These are phyloP conservation scores for Proterorhinus semilunaris DNA, from an alignment of 2,113 vertebrate species.

Conservation along the genomic window DNA sequence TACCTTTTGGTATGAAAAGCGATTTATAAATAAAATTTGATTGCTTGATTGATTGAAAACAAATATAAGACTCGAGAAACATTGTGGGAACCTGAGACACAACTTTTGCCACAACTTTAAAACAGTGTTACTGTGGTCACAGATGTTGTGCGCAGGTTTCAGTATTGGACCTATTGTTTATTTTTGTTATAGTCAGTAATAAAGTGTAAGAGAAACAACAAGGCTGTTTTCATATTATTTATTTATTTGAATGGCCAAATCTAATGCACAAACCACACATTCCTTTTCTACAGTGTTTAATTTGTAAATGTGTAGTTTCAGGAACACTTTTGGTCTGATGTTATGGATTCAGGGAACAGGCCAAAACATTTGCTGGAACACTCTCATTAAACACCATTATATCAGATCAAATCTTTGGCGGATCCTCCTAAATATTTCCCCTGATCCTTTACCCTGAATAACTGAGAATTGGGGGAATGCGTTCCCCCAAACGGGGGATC, in stretches of 20 bases:
- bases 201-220: neutral
- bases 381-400: no score
- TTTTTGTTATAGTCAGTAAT: neutral
- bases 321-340: no score
- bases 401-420: no score
- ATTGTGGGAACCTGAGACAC: neutral
- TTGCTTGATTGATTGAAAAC: neutral
- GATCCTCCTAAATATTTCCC: no score
- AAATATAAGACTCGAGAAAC: conserved; percentile 13
- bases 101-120: neutral
- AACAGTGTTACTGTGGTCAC: neutral
- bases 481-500: no score
- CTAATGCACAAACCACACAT: neutral
- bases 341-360: no score
- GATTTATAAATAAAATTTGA: no score
- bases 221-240: neutral
- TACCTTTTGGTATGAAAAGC: no score
- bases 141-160: neutral
- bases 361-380: no score
- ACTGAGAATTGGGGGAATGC: no score
- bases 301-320: no score
- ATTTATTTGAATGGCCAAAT: neutral
- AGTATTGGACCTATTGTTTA: neutral
- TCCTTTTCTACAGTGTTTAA: conserved; percentile 43
- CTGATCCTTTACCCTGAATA: no score